Evolutionary conservation across 2,888 invertebrate genomes (phyloP).

Genomic region (Melanostoma mellinum): DNA sequence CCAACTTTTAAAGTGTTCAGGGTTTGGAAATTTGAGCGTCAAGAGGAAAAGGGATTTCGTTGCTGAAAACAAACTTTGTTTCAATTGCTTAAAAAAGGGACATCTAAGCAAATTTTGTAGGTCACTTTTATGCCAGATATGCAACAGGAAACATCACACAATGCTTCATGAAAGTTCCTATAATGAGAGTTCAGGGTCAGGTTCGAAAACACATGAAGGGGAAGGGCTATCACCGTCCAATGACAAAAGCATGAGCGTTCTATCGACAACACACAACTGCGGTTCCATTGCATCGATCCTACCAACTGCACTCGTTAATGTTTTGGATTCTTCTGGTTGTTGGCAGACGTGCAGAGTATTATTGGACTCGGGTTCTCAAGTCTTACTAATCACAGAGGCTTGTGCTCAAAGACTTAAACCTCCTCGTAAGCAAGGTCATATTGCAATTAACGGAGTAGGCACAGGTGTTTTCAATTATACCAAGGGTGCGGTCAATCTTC

Average conservation of each 20-base stretch:
- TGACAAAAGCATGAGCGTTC: too few relatives aligned
- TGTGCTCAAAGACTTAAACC: neutral
- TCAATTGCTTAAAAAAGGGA: neutral
- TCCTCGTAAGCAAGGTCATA: neutral
- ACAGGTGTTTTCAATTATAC: neutral
- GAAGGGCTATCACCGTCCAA: too few relatives aligned
- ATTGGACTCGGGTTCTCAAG: neutral
- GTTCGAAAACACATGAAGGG: too few relatives aligned
- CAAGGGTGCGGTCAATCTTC: neutral
- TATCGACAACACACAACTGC: neutral
- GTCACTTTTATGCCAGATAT: neutral
- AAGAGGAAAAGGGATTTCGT: conserved; percentile 5
- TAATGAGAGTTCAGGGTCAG: neutral
- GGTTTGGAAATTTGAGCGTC: conserved; percentile 4
- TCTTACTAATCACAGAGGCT: neutral
- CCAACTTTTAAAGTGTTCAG: neutral
- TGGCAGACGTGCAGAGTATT: neutral
- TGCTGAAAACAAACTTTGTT: neutral
- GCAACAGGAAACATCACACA: conserved; percentile 4
- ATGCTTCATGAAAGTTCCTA: neutral
- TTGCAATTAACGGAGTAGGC: conserved; percentile 1
- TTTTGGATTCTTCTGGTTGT: neutral
- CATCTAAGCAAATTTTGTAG: neutral
- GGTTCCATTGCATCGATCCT: neutral
- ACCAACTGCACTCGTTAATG: neutral